A percentile compares a stretch with the other conserved stretches of the same genome.
These are phyloP conservation scores for Crenichthys baileyi DNA, from an alignment of 2,797 vertebrate species.

Conservation along the genomic window DNA sequence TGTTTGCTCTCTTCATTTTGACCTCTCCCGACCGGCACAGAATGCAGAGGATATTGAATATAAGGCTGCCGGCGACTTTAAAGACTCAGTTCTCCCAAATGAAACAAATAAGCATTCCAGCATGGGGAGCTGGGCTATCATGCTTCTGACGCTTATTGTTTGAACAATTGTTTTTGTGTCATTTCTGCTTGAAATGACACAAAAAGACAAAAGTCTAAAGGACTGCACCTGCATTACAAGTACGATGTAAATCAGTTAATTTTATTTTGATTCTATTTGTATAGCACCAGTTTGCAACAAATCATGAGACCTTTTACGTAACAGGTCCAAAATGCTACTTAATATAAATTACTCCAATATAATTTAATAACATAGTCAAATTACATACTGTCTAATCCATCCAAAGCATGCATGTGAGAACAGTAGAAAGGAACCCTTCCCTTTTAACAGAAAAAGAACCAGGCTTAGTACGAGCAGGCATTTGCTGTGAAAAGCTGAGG, in stretches of 20 bases:
- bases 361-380: not conserved
- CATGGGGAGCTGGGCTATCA: constrained; percentile 7
- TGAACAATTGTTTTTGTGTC: too few species aligned
- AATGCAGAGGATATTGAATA: constrained; percentile 38
- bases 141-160: constrained; percentile 47
- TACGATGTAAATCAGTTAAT: not conserved
- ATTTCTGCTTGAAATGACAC: constrained; percentile 29
- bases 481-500: not conserved
- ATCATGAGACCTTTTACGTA: not conserved
- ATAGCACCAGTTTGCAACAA: not conserved
- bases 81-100: constrained; percentile 48
- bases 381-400: not conserved
- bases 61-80: constrained; percentile 35
- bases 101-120: constrained; percentile 38
- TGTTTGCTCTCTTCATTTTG: constrained; percentile 71
- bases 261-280: not conserved
- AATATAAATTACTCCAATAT: not conserved
- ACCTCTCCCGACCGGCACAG: constrained; percentile 62
- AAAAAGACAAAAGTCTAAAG: constrained; percentile 25
- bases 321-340: not conserved
- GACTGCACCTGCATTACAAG: not conserved
- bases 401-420: not conserved
- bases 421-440: not conserved
- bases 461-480: not conserved
- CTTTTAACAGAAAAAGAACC: not conserved